Base-by-base conservation (phyloP, 1,140 invertebrate species). In the Orius insidiosus region DNA sequence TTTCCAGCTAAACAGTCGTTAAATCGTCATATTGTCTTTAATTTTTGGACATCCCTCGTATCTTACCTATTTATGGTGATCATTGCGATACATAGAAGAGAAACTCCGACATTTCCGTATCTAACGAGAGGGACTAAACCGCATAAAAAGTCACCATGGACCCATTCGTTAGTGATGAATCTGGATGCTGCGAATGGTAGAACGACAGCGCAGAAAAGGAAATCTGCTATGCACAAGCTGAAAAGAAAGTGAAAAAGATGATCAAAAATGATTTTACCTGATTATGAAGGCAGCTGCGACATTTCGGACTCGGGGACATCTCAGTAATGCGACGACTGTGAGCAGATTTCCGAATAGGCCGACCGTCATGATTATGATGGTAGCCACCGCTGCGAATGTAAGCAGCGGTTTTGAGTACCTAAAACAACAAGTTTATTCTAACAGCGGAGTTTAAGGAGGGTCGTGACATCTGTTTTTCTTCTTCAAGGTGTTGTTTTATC, bases 241-340 rank as follows among this genome's bases (percentile, higher is more conserved):
- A 72, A 73, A 50, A 45, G 41, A 56, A 56, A 3, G 14, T 4
- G 14, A 36, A 5, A 53, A 40, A 46, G 47, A 11, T 36, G 14
- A 49, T n/a, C n/a, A 24, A 24, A 24, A 36, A 36, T 13, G n/a
- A 4, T 36, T 49, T 58, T 63, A 85, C 85, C 83, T 87, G 54
- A 86, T 85, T 45, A 89, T 89, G 58, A 89, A 89, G 3, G 83
- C 83, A 14, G 85, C 83, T 0, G 85, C 82, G 3, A 88, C 80
- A 55, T 85, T 86, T 50, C 83, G 68, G 13, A 88, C 80, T 64
- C 86, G 82, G 4, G 82, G 82, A 57, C 82, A 83, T 59, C 77
- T 77, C 18, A 80, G 65, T 0, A 90, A 66, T 0, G 85, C 85
- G 6, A 82, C 68, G n/a, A 85, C 77, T 2, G 85, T 90, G 9